These are phyloP conservation scores for Erpobdella octoculata DNA, from an alignment of 2,888 invertebrate genomes.

Conservation along the genomic window DNA sequence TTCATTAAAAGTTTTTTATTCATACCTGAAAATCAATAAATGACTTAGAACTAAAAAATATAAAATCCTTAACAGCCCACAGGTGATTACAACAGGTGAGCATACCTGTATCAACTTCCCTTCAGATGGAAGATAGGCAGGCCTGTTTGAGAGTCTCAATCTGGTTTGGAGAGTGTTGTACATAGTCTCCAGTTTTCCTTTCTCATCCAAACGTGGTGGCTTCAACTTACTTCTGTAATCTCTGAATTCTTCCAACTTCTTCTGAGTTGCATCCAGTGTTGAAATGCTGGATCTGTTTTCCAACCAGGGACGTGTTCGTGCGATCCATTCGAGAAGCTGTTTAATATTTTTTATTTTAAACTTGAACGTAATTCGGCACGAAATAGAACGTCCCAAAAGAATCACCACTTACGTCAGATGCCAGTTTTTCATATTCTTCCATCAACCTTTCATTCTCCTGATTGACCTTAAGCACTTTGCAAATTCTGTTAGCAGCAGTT, in stretches of 20 bases:
- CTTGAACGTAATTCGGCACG: background rate
- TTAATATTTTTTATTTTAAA: background rate
- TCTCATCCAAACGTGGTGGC: conserved; percentile 97
- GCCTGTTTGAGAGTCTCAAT: conserved; percentile 90
- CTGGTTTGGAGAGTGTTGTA: conserved; percentile 99
- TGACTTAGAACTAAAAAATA: too few relatives aligned
- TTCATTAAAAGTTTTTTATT: too few relatives aligned
- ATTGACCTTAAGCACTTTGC: conserved; percentile 98
- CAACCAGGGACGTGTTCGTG: conserved; percentile 79
- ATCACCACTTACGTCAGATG: conserved; percentile 83
- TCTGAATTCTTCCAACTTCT: conserved; percentile 95
- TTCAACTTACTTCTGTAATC: conserved; percentile 97
- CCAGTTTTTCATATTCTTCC: conserved; percentile 99
- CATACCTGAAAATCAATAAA: too few relatives aligned
- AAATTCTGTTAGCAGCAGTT: conserved; percentile 98
- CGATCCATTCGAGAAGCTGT: conserved; percentile 93
- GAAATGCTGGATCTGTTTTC: conserved; percentile 72
- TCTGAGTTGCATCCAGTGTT: conserved; percentile 89
- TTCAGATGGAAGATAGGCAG: conserved; percentile 97
- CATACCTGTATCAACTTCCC: conserved; percentile 92
- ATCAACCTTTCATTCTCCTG: conserved; percentile 99
- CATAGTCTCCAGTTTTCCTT: conserved; percentile 96
- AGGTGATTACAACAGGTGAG: conserved; percentile 40
- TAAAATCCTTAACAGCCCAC: too few relatives aligned
- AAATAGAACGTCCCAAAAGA: background rate